Evolutionary conservation across 1,140 invertebrate species (phyloP), one percentile per base, ranked within the genome.

Genomic region (Brachystomella parvula): DNA sequence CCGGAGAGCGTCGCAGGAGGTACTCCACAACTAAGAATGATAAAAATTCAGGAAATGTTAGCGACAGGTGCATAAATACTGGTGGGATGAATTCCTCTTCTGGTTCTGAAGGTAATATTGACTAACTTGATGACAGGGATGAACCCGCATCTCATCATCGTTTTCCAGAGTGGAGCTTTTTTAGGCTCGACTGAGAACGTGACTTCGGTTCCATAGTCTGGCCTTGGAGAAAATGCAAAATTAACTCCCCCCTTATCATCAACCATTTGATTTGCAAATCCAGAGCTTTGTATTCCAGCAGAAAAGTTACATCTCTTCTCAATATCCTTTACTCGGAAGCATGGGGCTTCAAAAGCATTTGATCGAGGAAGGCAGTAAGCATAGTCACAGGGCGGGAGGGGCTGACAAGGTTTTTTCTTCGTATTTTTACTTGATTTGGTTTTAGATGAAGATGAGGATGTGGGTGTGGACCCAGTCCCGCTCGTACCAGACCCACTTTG

Each of bases 81-180:
- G n/a, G n/a, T n/a, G n/a, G n/a, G n/a, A n/a, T n/a, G n/a, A n/a
- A n/a, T n/a, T n/a, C n/a, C n/a, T n/a, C n/a, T n/a, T n/a, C n/a
- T n/a, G n/a, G n/a, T n/a, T n/a, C n/a, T n/a, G n/a, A n/a, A n/a
- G n/a, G n/a, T n/a, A n/a, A n/a, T n/a, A n/a, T n/a, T n/a, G n/a
- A n/a, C n/a, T n/a, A n/a, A n/a, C n/a, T 53, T 53, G 24, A 53
- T 53, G 24, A 53, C 24, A 6, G 49, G 49, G 6, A 53, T 24
- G 49, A 53, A 53, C 3, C 49, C 49, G 21, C 49, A 53, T 53
- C 49, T 9, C 49, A 53, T 19, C 49, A 53, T 53, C 24, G 49
- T 53, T 24, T 53, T 53, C 49, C 49, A 53, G 24, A 53, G 6
- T 53, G 49, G 49, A 26, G 49, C 12, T 24, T 53, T 53, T 53